Evolutionary conservation across 2,113 vertebrate species (phyloP).

Genomic region (Cathartes aura): DNA sequence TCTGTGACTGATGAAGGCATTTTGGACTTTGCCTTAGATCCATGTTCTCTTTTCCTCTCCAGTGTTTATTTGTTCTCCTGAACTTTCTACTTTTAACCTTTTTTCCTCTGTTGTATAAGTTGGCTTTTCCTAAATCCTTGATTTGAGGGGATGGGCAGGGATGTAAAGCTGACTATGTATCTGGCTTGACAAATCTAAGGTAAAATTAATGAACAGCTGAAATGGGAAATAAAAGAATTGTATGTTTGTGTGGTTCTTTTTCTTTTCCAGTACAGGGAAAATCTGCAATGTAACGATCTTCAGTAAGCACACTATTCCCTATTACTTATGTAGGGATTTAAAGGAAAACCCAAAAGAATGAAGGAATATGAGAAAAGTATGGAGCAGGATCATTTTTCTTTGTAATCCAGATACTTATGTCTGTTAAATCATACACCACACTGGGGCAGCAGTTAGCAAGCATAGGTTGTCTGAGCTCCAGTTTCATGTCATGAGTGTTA

Average conservation of each 20-base stretch:
- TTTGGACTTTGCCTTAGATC: not conserved
- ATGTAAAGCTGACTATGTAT: not conserved
- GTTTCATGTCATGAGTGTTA: not conserved
- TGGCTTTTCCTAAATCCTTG: not conserved
- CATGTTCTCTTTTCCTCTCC: not conserved
- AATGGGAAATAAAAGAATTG: not conserved
- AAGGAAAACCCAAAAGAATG: not conserved
- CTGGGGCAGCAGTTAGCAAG: conserved; percentile 75
- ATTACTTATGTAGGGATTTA: too few species aligned
- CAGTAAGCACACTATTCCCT: not conserved
- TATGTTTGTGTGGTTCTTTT: not conserved
- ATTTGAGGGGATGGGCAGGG: not conserved
- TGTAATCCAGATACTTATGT: not conserved
- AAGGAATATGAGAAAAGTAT: not conserved
- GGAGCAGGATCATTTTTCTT: not conserved
- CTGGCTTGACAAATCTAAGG: not conserved
- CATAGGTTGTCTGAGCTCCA: not conserved
- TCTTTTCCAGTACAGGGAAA: not conserved
- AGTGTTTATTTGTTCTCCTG: not conserved
- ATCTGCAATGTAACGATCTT: not conserved
- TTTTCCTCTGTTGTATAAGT: not conserved
- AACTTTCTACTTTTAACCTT: not conserved
- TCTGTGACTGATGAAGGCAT: not conserved
- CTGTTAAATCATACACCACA: conserved; percentile 68
- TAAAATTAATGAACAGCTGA: not conserved